A percentile compares a stretch with the other conserved stretches of the same genome.
phyloP scores from a whole-genome alignment of 2,113 vertebrate species.

The Pedetes capensis region DNA sequence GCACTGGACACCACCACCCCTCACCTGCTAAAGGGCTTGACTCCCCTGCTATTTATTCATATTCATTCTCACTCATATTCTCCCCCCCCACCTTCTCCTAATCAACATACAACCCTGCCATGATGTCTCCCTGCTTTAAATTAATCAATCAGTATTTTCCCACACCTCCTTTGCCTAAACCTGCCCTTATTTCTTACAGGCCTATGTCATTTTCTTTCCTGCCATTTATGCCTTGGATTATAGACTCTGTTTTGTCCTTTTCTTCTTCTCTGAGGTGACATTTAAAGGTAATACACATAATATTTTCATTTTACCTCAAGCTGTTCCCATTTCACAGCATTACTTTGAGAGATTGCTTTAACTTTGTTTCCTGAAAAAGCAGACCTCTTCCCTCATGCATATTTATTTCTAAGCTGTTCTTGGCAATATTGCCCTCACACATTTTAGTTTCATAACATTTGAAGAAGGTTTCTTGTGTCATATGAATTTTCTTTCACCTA shows the following conservation, averaged over 20 bases:
- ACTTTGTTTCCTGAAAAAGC: neutral
- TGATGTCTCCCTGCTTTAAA: neutral
- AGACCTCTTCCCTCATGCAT: neutral
- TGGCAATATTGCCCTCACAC: neutral
- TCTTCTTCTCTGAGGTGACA: neutral
- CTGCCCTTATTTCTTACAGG: neutral
- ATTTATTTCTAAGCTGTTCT: neutral
- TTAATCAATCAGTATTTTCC: neutral
- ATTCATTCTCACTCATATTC: no score
- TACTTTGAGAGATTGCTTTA: neutral
- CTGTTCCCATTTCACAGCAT: neutral
- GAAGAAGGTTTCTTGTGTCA: neutral
- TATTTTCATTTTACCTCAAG: neutral
- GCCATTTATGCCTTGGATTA: neutral
- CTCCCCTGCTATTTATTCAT: accelerated
- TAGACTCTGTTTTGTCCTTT: neutral
- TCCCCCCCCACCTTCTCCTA: neutral
- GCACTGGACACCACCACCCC: neutral
- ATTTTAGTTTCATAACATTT: neutral
- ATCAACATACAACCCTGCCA: neutral
- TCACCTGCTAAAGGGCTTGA: no score
- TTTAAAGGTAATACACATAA: neutral
- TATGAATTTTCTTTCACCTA: neutral
- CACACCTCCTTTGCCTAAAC: neutral
- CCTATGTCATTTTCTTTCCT: neutral